Evolutionary conservation across 2,888 invertebrate species (phyloP).

Genomic region (Homarus gammarus): DNA sequence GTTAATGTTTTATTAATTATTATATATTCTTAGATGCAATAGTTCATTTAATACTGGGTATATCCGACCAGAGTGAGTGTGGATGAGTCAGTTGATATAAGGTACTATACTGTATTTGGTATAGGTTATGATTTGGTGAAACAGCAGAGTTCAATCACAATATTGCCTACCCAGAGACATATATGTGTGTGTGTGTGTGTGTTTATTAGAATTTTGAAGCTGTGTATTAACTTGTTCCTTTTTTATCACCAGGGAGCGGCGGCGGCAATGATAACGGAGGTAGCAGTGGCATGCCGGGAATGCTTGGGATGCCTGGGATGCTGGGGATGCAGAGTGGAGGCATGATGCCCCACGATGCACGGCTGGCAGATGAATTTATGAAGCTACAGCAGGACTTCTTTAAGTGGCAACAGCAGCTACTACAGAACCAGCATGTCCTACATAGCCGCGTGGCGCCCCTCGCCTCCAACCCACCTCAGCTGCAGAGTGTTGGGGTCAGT

Average conservation of each 20-base stretch:
- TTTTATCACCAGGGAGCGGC: not conserved
- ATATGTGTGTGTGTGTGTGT: too few relatives aligned
- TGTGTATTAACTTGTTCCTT: too few relatives aligned
- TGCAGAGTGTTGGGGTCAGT: slow-evolving; percentile 70
- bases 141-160: too few relatives aligned
- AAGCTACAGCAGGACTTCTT: slow-evolving; percentile 75
- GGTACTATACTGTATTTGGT: too few relatives aligned
- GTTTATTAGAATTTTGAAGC: too few relatives aligned
- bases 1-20: too few relatives aligned
- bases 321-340: not conserved
- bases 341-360: slow-evolving; percentile 34
- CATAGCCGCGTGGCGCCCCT: slow-evolving; percentile 75
- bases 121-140: too few relatives aligned
- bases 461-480: slow-evolving; percentile 54
- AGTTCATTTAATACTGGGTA: too few relatives aligned
- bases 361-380: slow-evolving; percentile 73
- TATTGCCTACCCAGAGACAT: too few relatives aligned
- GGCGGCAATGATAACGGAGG: not conserved
- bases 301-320: slow-evolving; percentile 37
- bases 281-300: not conserved
- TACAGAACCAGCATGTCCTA: slow-evolving; percentile 75
- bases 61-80: too few relatives aligned
- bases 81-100: too few relatives aligned
- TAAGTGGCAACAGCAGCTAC: slow-evolving; percentile 73
- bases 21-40: too few relatives aligned